These are phyloP conservation scores for Linepithema humile DNA, from an alignment of 1,140 invertebrate species.

Conservation along the genomic window DNA sequence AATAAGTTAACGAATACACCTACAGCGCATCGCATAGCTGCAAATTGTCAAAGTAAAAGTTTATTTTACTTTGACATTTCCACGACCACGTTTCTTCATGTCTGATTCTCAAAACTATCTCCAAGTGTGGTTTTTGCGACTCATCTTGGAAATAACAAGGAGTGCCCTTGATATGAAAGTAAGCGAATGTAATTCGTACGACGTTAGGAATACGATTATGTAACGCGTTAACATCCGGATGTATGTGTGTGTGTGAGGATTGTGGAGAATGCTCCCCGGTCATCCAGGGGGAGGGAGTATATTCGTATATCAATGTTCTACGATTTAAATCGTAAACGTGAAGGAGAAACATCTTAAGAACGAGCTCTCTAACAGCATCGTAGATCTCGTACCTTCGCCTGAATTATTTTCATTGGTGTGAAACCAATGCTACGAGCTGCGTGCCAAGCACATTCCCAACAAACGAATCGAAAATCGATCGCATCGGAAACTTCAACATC, in stretches of 20 bases:
- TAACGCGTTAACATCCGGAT: conserved; percentile 65
- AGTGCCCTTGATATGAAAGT: conserved; percentile 63
- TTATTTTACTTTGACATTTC: conserved; percentile 47
- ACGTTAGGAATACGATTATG: conserved; percentile 53
- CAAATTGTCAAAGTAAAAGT: conserved; percentile 35
- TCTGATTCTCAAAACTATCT: conserved; percentile 49
- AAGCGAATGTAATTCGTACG: conserved; percentile 57
- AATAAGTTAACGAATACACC: not conserved
- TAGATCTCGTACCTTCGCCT: conserved; percentile 53
- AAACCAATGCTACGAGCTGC: conserved; percentile 39
- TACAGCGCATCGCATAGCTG: not conserved
- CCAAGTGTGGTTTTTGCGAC: conserved; percentile 57
- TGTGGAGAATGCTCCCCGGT: conserved; percentile 3
- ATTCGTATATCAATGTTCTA: conserved; percentile 46
- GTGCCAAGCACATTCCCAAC: conserved; percentile 45
- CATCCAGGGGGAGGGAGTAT: conserved; percentile 23
- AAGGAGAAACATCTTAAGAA: conserved; percentile 53
- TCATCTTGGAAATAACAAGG: conserved; percentile 55
- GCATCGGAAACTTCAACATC: conserved; percentile 15
- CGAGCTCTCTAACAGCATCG: conserved; percentile 50
- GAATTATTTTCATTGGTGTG: conserved; percentile 45
- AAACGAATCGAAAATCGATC: conserved; percentile 33
- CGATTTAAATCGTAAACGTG: conserved; percentile 60
- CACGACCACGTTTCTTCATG: conserved; percentile 40
- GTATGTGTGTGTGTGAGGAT: not conserved